Evolutionary conservation across 2,797 vertebrate species (phyloP).

Genomic region (Sandelia bainsii): DNA sequence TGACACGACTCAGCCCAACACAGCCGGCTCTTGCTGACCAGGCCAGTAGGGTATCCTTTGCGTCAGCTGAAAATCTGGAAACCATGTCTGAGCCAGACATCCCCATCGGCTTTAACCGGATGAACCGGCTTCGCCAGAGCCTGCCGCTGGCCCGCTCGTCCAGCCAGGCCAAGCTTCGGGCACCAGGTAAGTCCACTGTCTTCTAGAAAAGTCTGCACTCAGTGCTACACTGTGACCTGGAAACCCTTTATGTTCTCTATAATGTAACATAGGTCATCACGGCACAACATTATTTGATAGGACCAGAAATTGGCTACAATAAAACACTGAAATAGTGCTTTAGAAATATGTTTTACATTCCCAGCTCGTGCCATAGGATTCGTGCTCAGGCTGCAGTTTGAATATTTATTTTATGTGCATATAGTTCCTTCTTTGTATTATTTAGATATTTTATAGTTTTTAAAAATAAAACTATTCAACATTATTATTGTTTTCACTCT

Average conservation of each 20-base stretch:
- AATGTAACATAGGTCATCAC: too few relatives aligned
- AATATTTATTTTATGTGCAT: too few relatives aligned
- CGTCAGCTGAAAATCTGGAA: conserved; percentile 94
- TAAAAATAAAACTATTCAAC: too few relatives aligned
- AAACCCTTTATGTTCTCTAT: background rate
- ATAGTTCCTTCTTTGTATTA: too few relatives aligned
- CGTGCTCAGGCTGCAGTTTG: too few relatives aligned
- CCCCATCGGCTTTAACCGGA: conserved; percentile 94
- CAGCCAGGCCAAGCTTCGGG: conserved; percentile 95
- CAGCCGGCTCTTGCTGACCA: conserved; percentile 93
- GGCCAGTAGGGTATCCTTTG: conserved; percentile 91
- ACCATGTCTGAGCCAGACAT: conserved; percentile 96
- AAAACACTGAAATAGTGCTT: too few relatives aligned
- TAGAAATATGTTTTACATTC: too few relatives aligned
- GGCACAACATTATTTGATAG: too few relatives aligned
- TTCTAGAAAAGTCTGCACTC: background rate
- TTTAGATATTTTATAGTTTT: too few relatives aligned
- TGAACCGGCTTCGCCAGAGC: conserved; percentile 98
- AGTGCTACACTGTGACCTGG: background rate
- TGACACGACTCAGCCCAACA: conserved; percentile 85
- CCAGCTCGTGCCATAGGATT: too few relatives aligned
- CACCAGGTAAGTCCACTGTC: conserved; percentile 87
- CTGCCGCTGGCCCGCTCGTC: conserved; percentile 94
- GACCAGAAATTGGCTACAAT: too few relatives aligned
- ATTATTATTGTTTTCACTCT: too few relatives aligned